These are phyloP conservation scores for Fragum fragum DNA, from an alignment of 2,888 invertebrate species.

Conservation along the genomic window DNA sequence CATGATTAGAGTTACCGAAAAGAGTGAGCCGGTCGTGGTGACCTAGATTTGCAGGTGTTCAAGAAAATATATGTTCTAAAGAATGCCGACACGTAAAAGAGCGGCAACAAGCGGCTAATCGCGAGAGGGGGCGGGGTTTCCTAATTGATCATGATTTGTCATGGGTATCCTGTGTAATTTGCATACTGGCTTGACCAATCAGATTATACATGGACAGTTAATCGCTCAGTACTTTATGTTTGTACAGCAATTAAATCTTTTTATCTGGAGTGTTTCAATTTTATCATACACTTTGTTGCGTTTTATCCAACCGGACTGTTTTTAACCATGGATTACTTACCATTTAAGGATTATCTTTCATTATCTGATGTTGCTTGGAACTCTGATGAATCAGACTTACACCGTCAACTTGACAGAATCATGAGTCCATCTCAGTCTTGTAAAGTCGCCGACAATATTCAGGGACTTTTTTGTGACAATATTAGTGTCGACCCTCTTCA, in stretches of 20 bases:
- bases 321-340: slow-evolving; percentile 14
- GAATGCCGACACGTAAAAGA: background rate
- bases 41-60: slow-evolving; percentile 13
- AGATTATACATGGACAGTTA: background rate
- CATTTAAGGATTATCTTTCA: slow-evolving; percentile 22
- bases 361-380: slow-evolving; percentile 20
- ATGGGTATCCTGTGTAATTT: background rate
- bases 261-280: background rate
- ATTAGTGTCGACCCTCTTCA: slow-evolving; percentile 8
- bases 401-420: background rate
- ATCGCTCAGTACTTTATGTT: background rate
- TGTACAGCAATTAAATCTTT: background rate
- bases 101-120: background rate
- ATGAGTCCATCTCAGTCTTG: slow-evolving; percentile 1
- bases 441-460: background rate
- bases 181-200: background rate
- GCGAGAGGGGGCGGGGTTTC: background rate
- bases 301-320: background rate
- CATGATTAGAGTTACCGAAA: too few relatives aligned
- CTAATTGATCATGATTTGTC: slow-evolving; percentile 12
- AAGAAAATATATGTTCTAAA: background rate
- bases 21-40: background rate
- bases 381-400: background rate
- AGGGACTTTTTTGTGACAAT: background rate
- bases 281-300: background rate